Conservation (phyloP, 1,140 invertebrate genomes). For the Neodiprion pinetum region DNA sequence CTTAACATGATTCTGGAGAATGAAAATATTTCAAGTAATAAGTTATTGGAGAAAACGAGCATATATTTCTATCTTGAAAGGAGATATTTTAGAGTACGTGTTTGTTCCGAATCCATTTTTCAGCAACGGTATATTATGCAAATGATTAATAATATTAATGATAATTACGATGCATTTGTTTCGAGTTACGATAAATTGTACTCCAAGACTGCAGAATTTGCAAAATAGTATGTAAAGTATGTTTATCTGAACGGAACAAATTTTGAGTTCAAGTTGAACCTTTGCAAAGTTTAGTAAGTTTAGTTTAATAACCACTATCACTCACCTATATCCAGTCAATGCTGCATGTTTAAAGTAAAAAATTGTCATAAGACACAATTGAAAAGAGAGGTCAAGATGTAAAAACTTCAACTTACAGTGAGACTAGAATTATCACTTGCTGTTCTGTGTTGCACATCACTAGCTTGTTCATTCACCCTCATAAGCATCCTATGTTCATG, state of each 20-base stretch:
- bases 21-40: neutral
- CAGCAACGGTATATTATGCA: neutral
- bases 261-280: neutral
- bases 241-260: neutral
- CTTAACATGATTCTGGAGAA: slow-evolving; percentile 38
- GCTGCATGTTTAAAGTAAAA: slow-evolving; percentile 25
- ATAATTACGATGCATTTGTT: neutral
- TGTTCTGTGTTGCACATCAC: slow-evolving; percentile 30
- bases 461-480: slow-evolving; percentile 31
- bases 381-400: neutral
- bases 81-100: too few species aligned
- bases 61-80: too few species aligned
- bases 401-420: slow-evolving; percentile 31
- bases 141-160: neutral
- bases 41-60: too few species aligned
- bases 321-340: slow-evolving; percentile 25
- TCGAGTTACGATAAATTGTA: too few species aligned
- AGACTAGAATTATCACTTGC: slow-evolving; percentile 38
- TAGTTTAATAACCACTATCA: neutral
- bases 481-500: slow-evolving; percentile 36
- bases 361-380: slow-evolving; percentile 12
- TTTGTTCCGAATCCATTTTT: neutral
- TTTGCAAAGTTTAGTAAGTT: neutral
- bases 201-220: too few species aligned
- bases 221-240: too few species aligned